Evolutionary conservation across 2,888 invertebrate species (phyloP), one percentile per base, ranked within the genome.

Genomic region (Masnerella sp.): DNA sequence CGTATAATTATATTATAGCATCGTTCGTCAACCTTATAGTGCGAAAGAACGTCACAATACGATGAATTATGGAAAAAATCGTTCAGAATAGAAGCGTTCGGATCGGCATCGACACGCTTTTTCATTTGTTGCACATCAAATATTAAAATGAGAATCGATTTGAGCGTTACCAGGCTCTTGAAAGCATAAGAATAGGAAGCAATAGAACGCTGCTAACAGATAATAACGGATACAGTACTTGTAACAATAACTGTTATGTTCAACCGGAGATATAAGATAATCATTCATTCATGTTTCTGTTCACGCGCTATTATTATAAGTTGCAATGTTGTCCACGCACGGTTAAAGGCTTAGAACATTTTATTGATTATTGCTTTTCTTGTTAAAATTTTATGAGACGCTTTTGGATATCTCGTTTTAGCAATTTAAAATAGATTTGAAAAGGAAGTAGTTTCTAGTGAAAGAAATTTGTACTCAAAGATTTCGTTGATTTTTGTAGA

Each of bases 221-320:
- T 75, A 71, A 75, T 71, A 75, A 75, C 42, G 52, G 58, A 70
- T 68, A 62, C 51, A 56, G 58, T 58, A 62, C 75, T 47, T 68
- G 68, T 58, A 75, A 71, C 71, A 75, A 71, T 68, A 75, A 75
- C 71, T 69, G 67, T 67, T 74, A 75, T 58, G 64, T 64, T 68
- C 64, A 62, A 40, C 17, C 54, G 47, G 54, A 68, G 71, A 75
- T 75, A 71, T 68, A 75, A 75, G 75, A 75, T 75, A 75, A 75
- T 75, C 71, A 75, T 67, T 71, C 75, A 75, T 68, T 75, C 71
- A 75, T 71, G 71, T 71, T 75, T 71, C 68, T 75, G 52, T 75
- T 75, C 67, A 71, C 67, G 74, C 52, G 67, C 62, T 64, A 69
- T 72, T 71, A 75, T 74, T 75, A 67, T 51, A 64, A 67, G 69